phyloP scores from a whole-genome alignment of 2,113 vertebrate species.

The Phycodurus eques region DNA sequence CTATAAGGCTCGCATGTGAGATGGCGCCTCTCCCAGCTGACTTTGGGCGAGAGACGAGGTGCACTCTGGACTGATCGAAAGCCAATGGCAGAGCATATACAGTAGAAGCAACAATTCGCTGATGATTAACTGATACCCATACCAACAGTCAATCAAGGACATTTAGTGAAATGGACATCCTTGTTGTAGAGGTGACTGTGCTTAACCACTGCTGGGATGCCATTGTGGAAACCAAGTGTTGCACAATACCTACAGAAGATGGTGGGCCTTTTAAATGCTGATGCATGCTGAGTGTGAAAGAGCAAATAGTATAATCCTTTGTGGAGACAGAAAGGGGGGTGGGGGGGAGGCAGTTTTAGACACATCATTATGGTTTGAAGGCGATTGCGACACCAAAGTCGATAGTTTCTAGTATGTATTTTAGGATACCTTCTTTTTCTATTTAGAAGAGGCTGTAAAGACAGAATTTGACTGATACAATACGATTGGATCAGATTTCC shows the following conservation, averaged over 20 bases:
- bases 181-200: background rate
- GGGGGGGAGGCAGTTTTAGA: slow-evolving; percentile 24
- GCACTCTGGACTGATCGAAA: background rate
- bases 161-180: background rate
- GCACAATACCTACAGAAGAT: slow-evolving; percentile 11
- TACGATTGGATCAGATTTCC: background rate
- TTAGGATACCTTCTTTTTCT: background rate
- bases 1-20: background rate
- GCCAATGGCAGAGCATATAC: background rate
- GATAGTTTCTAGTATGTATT: background rate
- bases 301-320: slow-evolving; percentile 7
- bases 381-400: background rate
- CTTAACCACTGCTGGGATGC: background rate
- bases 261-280: background rate
- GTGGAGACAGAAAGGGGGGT: slow-evolving; percentile 31
- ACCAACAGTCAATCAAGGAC: background rate
- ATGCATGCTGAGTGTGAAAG: slow-evolving; percentile 10
- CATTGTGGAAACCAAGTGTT: slow-evolving; percentile 17
- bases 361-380: slow-evolving; percentile 40
- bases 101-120: background rate
- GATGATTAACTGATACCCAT: background rate
- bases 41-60: background rate
- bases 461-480: background rate
- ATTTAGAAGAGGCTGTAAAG: background rate
- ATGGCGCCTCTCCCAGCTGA: background rate